phyloP scores from a whole-genome alignment of 2,113 vertebrate genomes.

The Pteruthius melanotis region DNA sequence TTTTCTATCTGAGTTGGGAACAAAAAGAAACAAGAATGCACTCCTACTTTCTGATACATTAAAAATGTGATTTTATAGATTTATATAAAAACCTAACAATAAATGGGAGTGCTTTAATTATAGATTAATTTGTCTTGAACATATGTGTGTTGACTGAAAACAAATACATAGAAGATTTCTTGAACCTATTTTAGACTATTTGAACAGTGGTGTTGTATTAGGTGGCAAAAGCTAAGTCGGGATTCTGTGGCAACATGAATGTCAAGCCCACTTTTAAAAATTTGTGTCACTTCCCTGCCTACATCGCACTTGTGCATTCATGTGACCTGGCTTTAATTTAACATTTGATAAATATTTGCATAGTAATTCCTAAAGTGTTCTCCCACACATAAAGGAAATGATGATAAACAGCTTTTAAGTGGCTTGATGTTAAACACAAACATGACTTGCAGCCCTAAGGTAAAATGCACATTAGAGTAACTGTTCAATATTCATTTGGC shows the following conservation, averaged over 20 bases:
- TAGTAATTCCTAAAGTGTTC: slow-evolving; percentile 58
- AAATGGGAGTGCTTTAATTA: not conserved
- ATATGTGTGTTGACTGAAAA: not conserved
- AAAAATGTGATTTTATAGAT: not conserved
- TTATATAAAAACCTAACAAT: not conserved
- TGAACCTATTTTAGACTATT: not conserved
- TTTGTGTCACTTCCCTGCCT: slow-evolving; percentile 4
- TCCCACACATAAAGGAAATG: slow-evolving; percentile 52
- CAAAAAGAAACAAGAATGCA: not conserved
- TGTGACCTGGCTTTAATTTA: slow-evolving; percentile 61
- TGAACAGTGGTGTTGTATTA: not conserved
- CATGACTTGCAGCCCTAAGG: slow-evolving; percentile 61
- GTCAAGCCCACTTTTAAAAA: not conserved
- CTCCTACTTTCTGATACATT: not conserved
- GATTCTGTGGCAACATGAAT: not conserved
- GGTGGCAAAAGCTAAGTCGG: not conserved
- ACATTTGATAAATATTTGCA: slow-evolving; percentile 67
- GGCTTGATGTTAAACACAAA: slow-evolving; percentile 58
- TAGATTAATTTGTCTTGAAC: not conserved
- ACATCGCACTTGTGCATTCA: not conserved
- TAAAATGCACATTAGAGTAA: slow-evolving; percentile 14
- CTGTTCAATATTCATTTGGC: slow-evolving; percentile 60
- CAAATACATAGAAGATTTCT: not conserved
- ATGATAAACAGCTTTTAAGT: slow-evolving; percentile 64
- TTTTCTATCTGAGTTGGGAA: not conserved